Conservation (phyloP, 1,140 invertebrate genomes). For the Drosophila yakuba region DNA sequence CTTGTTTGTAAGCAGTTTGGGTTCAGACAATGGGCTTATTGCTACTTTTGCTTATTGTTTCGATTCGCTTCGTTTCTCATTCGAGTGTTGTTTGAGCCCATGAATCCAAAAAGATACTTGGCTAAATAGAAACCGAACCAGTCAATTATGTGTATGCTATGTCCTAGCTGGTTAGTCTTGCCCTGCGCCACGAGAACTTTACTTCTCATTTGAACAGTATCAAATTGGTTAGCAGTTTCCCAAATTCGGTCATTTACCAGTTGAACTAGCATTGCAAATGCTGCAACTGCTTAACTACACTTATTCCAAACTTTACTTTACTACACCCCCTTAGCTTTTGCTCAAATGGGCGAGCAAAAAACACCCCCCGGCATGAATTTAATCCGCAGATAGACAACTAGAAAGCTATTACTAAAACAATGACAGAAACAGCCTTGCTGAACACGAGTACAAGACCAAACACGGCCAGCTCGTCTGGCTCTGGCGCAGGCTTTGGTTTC, state of each 20-base stretch:
- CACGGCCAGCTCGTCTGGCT: constrained; percentile 66
- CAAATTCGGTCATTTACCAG: neutral
- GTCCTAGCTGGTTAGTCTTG: neutral
- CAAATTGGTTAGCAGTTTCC: neutral
- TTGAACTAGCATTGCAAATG: too few species aligned
- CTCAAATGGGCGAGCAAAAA: neutral
- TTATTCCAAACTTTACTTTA: neutral
- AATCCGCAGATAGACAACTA: constrained; percentile 56
- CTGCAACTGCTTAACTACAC: neutral
- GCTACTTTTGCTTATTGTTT: constrained; percentile 75
- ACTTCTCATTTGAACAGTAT: neutral
- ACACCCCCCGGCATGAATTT: constrained; percentile 26
- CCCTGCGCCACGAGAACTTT: neutral
- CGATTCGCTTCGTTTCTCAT: constrained; percentile 70
- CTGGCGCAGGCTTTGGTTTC: constrained; percentile 31
- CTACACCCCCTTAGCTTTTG: neutral
- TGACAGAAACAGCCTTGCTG: constrained; percentile 77
- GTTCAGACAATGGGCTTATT: constrained; percentile 76
- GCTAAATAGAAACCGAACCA: constrained; percentile 19
- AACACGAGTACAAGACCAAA: constrained; percentile 65
- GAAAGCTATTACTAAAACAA: constrained; percentile 77
- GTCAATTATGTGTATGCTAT: constrained; percentile 48
- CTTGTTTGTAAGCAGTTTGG: constrained; percentile 78
- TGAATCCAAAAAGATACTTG: neutral
- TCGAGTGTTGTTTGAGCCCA: constrained; percentile 60